Conservation (phyloP, 1,140 invertebrate species). For the Diabrotica virgifera region DNA sequence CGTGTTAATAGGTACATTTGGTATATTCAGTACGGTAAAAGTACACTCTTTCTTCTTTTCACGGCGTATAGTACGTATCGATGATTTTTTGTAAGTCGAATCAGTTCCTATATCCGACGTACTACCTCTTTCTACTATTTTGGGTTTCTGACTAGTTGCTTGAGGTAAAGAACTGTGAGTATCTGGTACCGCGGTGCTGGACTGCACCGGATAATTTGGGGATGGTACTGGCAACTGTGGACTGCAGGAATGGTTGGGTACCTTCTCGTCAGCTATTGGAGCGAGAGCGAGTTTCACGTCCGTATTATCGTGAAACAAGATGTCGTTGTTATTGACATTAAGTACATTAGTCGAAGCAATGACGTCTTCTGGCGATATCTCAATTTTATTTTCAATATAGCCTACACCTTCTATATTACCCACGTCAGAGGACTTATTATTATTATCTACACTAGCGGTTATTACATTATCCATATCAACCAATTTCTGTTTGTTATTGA, state of each 20-base stretch:
- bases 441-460: too few relatives aligned
- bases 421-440: too few relatives aligned
- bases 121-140: constrained; percentile 16
- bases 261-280: constrained; percentile 24
- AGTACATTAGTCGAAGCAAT: background rate
- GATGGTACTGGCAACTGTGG: constrained; percentile 43
- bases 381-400: too few relatives aligned
- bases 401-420: background rate
- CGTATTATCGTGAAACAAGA: constrained; percentile 17
- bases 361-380: background rate
- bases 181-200: constrained; percentile 26
- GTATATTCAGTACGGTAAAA: constrained; percentile 41
- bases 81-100: constrained; percentile 5
- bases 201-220: constrained; percentile 42
- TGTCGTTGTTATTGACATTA: constrained; percentile 7
- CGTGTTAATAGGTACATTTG: constrained; percentile 26
- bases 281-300: constrained; percentile 40
- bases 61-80: background rate
- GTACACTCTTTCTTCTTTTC: background rate
- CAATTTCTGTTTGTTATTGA: background rate
- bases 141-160: constrained; percentile 37
- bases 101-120: background rate
- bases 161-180: constrained; percentile 35
- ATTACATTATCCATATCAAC: too few relatives aligned
- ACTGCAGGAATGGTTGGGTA: constrained; percentile 35